A percentile compares a stretch with the other conserved stretches of the same genome.
Evolutionary conservation across 2,888 invertebrate species (phyloP).

Genomic region (Morpho achilles): DNA sequence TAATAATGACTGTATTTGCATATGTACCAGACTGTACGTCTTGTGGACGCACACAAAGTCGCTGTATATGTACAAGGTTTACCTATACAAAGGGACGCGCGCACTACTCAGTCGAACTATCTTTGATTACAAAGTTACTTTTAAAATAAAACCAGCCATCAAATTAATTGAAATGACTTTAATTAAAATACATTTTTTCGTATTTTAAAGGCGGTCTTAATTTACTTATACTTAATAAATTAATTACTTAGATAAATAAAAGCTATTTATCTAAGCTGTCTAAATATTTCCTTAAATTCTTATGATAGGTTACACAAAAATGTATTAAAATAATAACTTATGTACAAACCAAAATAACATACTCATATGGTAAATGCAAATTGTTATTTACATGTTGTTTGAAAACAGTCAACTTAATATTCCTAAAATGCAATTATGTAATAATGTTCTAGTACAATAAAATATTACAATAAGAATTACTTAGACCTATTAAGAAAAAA

Average conservation of each 20-base stretch:
- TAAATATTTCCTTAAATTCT: not conserved
- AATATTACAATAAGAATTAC: no score
- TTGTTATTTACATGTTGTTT: slow-evolving; percentile 21
- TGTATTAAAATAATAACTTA: slow-evolving; percentile 15
- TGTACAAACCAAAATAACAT: slow-evolving; percentile 19
- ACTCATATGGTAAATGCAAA: slow-evolving; percentile 12
- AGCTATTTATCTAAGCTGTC: not conserved
- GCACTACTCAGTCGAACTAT: no score
- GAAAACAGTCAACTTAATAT: not conserved
- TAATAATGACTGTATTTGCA: no score
- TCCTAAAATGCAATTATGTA: no score
- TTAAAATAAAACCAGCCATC: not conserved
- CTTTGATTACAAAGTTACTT: no score
- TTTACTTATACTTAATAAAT: slow-evolving; percentile 14
- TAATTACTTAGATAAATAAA: not conserved
- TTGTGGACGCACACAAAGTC: no score
- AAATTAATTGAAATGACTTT: slow-evolving; percentile 13
- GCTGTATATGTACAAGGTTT: no score
- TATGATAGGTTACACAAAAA: not conserved
- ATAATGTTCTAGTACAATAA: no score
- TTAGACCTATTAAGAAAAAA: no score
- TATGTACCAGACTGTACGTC: no score
- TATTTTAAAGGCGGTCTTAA: slow-evolving; percentile 28
- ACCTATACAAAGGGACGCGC: no score
- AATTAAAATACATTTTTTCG: slow-evolving; percentile 20